Evolutionary conservation across 2,797 vertebrate species (phyloP).

Genomic region (Sebastiscus albofasciatus): DNA sequence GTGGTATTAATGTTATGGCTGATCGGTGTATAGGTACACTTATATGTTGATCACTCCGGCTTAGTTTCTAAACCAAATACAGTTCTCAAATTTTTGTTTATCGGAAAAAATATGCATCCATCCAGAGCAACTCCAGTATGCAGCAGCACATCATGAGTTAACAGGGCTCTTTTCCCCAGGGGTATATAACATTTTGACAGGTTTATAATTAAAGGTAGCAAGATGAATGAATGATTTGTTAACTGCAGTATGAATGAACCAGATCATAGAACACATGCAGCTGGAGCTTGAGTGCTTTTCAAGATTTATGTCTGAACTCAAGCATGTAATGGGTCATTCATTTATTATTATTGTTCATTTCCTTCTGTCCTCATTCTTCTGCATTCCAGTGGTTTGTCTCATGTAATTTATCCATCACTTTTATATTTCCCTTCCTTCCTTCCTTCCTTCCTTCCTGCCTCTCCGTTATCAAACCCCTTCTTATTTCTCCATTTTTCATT

Average conservation of each 20-base stretch:
- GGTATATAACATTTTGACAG: background rate
- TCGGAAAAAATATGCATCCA: background rate
- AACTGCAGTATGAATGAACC: background rate
- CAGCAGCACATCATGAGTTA: background rate
- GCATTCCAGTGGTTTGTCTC: background rate
- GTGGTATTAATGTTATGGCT: too few species aligned
- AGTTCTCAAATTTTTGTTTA: background rate
- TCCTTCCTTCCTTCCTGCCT: background rate
- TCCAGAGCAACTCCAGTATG: background rate
- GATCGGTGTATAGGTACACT: background rate
- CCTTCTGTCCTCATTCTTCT: constrained; percentile 7
- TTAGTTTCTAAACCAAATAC: background rate
- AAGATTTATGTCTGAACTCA: constrained; percentile 22
- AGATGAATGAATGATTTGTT: background rate
- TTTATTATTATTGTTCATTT: constrained; percentile 21
- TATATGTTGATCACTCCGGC: background rate
- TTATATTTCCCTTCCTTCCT: background rate
- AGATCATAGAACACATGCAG: background rate
- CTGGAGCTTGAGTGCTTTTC: background rate
- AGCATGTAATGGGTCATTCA: constrained; percentile 6
- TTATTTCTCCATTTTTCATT: background rate
- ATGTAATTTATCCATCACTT: background rate
- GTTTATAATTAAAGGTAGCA: constrained; percentile 17
- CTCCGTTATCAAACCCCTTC: background rate
- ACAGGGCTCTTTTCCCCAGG: background rate